These are phyloP conservation scores for Morpho helenor DNA, from an alignment of 2,888 invertebrate genomes.

Conservation along the genomic window DNA sequence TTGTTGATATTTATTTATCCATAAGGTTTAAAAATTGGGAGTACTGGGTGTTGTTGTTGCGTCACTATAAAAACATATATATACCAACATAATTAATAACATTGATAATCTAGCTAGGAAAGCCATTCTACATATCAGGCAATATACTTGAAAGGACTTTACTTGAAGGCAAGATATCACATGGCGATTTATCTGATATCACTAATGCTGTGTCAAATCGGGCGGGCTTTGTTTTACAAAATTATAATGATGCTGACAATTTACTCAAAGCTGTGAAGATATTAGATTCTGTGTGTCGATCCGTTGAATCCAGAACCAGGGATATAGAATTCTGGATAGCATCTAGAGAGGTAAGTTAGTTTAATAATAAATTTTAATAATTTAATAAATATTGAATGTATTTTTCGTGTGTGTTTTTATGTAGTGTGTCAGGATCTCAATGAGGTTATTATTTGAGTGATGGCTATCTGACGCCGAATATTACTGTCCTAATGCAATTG, in stretches of 20 bases:
- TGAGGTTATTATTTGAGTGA: no score
- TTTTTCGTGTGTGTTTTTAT: no score
- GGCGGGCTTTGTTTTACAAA: slow-evolving; percentile 33
- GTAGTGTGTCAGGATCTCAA: no score
- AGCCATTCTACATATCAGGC: slow-evolving; percentile 40
- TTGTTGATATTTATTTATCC: no score
- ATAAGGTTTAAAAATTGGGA: no score
- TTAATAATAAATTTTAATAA: no score
- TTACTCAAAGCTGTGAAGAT: slow-evolving; percentile 29
- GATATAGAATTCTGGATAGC: slow-evolving; percentile 32
- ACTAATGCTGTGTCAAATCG: slow-evolving; percentile 37
- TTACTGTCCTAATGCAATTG: no score
- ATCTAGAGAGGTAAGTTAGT: slow-evolving; percentile 26
- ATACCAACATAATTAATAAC: no score
- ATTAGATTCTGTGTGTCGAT: slow-evolving; percentile 30
- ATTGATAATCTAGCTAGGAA: slow-evolving; percentile 29
- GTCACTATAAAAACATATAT: no score
- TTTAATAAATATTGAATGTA: no score
- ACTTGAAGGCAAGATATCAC: slow-evolving; percentile 21
- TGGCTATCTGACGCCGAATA: no score
- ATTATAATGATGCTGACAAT: slow-evolving; percentile 25
- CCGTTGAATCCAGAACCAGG: slow-evolving; percentile 28
- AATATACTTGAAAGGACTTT: slow-evolving; percentile 34
- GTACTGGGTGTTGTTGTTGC: no score
- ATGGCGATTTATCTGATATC: slow-evolving; percentile 35